A percentile compares a stretch with the other conserved stretches of the same genome.
Evolutionary conservation across 1,140 invertebrate genomes (phyloP).

Genomic region (Bombus difficillimus): DNA sequence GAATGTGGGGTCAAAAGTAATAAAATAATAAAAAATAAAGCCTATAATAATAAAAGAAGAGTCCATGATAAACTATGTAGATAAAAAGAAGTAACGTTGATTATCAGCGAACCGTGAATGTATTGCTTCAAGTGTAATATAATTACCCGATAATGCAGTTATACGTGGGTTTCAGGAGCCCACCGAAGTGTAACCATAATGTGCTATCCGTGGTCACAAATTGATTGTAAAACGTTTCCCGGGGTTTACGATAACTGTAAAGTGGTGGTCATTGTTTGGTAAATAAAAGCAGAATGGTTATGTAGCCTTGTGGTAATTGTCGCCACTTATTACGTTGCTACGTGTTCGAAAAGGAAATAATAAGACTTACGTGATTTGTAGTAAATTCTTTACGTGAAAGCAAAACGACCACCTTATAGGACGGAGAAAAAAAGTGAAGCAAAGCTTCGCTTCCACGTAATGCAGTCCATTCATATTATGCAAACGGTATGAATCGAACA

Average conservation of each 20-base stretch:
- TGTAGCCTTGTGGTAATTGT: background rate
- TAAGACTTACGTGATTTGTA: conserved; percentile 10
- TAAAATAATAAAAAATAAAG: background rate
- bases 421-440: background rate
- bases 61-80: too few species aligned
- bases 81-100: background rate
- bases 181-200: conserved; percentile 22
- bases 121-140: conserved; percentile 4
- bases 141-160: conserved; percentile 37
- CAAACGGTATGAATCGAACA: conserved; percentile 52
- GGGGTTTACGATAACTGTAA: conserved; percentile 8
- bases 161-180: conserved; percentile 17
- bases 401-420: background rate
- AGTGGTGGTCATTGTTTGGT: conserved; percentile 20
- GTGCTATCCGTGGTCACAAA: conserved; percentile 32
- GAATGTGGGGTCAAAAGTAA: background rate
- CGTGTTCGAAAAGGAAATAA: background rate
- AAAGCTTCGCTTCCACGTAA: conserved; percentile 32
- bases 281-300: conserved; percentile 14
- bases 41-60: background rate
- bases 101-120: background rate
- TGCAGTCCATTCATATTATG: conserved; percentile 51
- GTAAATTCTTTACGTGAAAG: background rate
- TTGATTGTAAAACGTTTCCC: conserved; percentile 46
- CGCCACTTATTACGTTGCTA: background rate